A percentile compares a stretch with the other conserved stretches of the same genome.
Conservation (phyloP, 35 echinoderm and acorn worm genomes). For the Chiridota heheva region DNA sequence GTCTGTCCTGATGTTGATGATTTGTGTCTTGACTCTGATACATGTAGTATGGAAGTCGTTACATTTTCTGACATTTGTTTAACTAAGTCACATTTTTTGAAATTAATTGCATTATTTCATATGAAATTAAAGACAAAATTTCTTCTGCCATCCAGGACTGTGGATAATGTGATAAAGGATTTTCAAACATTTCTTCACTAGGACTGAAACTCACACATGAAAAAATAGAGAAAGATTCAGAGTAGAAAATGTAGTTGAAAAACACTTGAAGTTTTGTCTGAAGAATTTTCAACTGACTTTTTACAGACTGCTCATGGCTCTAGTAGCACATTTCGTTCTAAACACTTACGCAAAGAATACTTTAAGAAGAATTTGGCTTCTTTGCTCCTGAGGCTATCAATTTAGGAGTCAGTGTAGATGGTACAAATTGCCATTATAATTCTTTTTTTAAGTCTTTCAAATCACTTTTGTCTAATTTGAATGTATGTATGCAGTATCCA, state of each 20-base stretch:
- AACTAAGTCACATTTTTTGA: neutral
- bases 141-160: neutral
- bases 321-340: neutral
- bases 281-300: slow-evolving; percentile 1
- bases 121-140: slow-evolving; percentile 10
- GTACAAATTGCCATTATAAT: neutral
- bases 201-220: neutral
- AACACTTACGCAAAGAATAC: neutral
- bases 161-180: slow-evolving; percentile 5
- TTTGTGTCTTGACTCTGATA: neutral
- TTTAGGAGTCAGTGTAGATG: neutral
- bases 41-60: neutral
- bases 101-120: slow-evolving; percentile 33
- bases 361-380: neutral
- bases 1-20: too few species aligned
- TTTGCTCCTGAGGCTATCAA: neutral
- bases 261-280: neutral
- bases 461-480: neutral
- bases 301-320: neutral
- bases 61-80: neutral
- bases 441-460: slow-evolving; percentile 1
- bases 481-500: neutral
- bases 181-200: neutral
- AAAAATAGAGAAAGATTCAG: too few species aligned
- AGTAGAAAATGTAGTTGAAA: neutral